A percentile compares a stretch with the other conserved stretches of the same genome.
These are phyloP conservation scores for Drosophila sechellia DNA, from an alignment of 1,140 invertebrate species.

Conservation along the genomic window DNA sequence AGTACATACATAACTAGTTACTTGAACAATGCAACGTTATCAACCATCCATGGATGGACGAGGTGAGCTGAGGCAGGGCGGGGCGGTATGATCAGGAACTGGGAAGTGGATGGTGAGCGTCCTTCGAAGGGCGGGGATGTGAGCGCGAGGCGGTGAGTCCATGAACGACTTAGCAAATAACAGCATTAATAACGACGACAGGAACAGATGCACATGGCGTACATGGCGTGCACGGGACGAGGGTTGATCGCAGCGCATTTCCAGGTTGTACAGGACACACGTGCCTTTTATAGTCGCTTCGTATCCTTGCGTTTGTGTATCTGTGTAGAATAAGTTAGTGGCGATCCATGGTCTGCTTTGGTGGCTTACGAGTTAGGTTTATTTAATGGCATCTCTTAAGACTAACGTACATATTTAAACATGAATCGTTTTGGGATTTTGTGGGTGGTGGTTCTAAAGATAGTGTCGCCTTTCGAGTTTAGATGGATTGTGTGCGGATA, in stretches of 20 bases:
- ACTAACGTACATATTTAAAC: slow-evolving; percentile 40
- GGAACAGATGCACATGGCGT: slow-evolving; percentile 20
- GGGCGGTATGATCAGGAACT: not conserved
- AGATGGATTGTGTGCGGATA: slow-evolving; percentile 1
- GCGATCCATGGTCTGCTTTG: slow-evolving; percentile 27
- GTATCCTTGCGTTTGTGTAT: slow-evolving; percentile 28
- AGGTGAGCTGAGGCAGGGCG: not conserved
- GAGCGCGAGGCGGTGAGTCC: slow-evolving; percentile 1
- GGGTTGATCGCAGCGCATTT: slow-evolving; percentile 45
- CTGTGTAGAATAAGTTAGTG: slow-evolving; percentile 35
- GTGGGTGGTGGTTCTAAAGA: not conserved
- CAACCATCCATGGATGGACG: slow-evolving; percentile 37
- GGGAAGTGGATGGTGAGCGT: slow-evolving; percentile 18
- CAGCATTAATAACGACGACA: slow-evolving; percentile 42
- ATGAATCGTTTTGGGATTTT: slow-evolving; percentile 21
- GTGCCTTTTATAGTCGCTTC: slow-evolving; percentile 47
- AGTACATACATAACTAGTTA: slow-evolving; percentile 66
- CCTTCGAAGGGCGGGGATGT: slow-evolving; percentile 9
- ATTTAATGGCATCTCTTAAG: slow-evolving; percentile 52
- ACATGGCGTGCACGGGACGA: slow-evolving; percentile 19
- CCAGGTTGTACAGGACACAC: slow-evolving; percentile 60
- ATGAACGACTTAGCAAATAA: slow-evolving; percentile 46
- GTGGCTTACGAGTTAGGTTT: slow-evolving; percentile 47
- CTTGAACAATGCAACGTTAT: slow-evolving; percentile 50
- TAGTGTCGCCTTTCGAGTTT: slow-evolving; percentile 10